These are phyloP conservation scores for Gasterosteus aculeatus DNA, from an alignment of 2,113 vertebrate genomes.

Conservation along the genomic window DNA sequence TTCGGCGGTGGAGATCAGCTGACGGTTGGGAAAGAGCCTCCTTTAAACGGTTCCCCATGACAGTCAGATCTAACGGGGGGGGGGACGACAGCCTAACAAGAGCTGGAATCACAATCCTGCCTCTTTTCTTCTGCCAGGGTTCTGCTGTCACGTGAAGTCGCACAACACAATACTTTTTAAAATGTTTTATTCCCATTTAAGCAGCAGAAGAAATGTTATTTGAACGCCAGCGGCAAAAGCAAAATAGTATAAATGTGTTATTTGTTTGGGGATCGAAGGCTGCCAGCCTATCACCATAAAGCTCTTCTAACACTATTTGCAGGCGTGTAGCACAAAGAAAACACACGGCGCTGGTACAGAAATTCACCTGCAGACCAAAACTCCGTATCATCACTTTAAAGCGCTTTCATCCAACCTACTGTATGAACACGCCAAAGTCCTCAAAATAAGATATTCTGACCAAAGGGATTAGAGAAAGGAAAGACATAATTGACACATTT, in stretches of 20 bases:
- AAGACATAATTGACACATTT: slow-evolving; percentile 70
- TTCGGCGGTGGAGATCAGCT: slow-evolving; percentile 69
- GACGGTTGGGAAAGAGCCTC: slow-evolving; percentile 63
- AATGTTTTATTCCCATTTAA: slow-evolving; percentile 75
- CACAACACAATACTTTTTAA: slow-evolving; percentile 62
- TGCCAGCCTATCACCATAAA: slow-evolving; percentile 64
- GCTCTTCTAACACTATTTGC: slow-evolving; percentile 59
- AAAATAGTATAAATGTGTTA: slow-evolving; percentile 73
- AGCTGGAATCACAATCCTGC: slow-evolving; percentile 64
- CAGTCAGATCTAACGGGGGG: slow-evolving; percentile 63
- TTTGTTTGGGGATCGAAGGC: slow-evolving; percentile 73
- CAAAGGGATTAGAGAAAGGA: slow-evolving; percentile 55
- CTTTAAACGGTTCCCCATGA: slow-evolving; percentile 62
- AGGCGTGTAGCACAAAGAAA: slow-evolving; percentile 43
- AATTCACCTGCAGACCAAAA: slow-evolving; percentile 61
- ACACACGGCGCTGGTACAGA: slow-evolving; percentile 23
- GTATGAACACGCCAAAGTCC: slow-evolving; percentile 54
- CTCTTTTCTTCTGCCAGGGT: slow-evolving; percentile 64
- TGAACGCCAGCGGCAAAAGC: slow-evolving; percentile 80
- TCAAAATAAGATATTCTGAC: slow-evolving; percentile 58
- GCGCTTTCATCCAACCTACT: slow-evolving; percentile 45
- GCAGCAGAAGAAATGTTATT: slow-evolving; percentile 78
- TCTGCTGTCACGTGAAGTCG: slow-evolving; percentile 64
- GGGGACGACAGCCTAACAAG: slow-evolving; percentile 66
- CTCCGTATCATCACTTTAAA: slow-evolving; percentile 55